Evolutionary conservation across 1,140 invertebrate species (phyloP), one percentile per base, ranked within the genome.

Genomic region (Hestina assimilis): DNA sequence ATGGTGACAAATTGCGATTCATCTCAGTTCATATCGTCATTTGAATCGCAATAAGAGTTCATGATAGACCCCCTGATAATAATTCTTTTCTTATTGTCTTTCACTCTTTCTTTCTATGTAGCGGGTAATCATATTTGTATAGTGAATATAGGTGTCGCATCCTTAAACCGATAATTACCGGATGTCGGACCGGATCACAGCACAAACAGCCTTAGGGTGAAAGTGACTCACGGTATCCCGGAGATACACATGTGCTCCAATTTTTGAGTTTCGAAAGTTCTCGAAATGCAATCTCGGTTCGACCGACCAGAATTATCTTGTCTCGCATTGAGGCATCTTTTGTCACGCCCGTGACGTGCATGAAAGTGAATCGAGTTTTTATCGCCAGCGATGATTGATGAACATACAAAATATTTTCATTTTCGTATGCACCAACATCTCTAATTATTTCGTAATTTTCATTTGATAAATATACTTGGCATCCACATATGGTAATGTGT

Each of bases 151-250:
- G n/a, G n/a, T n/a, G n/a, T n/a, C n/a, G n/a, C n/a, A n/a, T n/a
- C n/a, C n/a, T n/a, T n/a, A n/a, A n/a, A n/a, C n/a, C n/a, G n/a
- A n/a, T n/a, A n/a, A n/a, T n/a, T n/a, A n/a, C n/a, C n/a, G n/a
- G n/a, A n/a, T n/a, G n/a, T n/a, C n/a, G n/a, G n/a, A n/a, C n/a
- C n/a, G n/a, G n/a, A n/a, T n/a, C n/a, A n/a, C n/a, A n/a, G n/a
- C n/a, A n/a, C n/a, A n/a, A n/a, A n/a, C n/a, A n/a, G n/a, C n/a
- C n/a, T 15, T 8, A 19, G 46, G 26, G 46, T 29, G 46, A 58
- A 58, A 58, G 55, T 51, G 56, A 58, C 38, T 46, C 40, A 51
- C 38, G 47, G 14, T 24, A 58, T 43, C 40, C 40, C 47, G 26
- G 38, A 45, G 42, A 6, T 58, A 45, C 38, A 51, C 28, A 12